Base-by-base conservation (phyloP, 2,888 invertebrate genomes). In the Muscina levida region DNA sequence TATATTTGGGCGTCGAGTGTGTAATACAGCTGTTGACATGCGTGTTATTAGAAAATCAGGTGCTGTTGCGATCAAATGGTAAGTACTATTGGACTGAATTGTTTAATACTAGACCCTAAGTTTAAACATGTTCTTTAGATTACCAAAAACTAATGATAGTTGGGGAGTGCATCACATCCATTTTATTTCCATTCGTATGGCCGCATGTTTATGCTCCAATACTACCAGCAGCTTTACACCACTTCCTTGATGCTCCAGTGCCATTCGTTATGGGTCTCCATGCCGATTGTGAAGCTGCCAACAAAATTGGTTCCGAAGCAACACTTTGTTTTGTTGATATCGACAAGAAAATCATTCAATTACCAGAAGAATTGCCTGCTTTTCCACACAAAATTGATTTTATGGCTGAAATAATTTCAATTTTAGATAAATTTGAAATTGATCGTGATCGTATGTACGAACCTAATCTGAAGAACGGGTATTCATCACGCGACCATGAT, bases 171-270 rank as follows among this genome's bases (percentile, higher is more conserved):
- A 93, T 98, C 85, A 96, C 95, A 2, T 93, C 96, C 0, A 92
- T 99, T 24, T 91, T 98, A 46, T 96, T 98, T 87, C 99, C 99
- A 1, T 99, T 99, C 89, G 93, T 94, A 26, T 99, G 99, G 99
- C 98, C 98, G 70, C 98, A 99, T 90, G 98, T 99, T 2, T 99
- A 99, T 91, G 99, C 99, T 79, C 99, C 99, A 31, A 98, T 99
- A 87, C 92, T 99, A 85, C 99, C 99, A 0, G 96, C 98, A 66
- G 95, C 97, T 17, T 92, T 98, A 81, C 95, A 97, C 90, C 98
- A 98, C 89, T 99, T 99, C 91, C 93, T 99, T 59, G 99, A 99
- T 91, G 99, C 99, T 4, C 99, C 99, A 0, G 98, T 99, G 71
- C 99, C 99, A 42, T 99, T 98, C 91, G 95, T 99, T 79, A 99